Conservation (phyloP, 2,888 invertebrate genomes). For the Pyralis farinalis region DNA sequence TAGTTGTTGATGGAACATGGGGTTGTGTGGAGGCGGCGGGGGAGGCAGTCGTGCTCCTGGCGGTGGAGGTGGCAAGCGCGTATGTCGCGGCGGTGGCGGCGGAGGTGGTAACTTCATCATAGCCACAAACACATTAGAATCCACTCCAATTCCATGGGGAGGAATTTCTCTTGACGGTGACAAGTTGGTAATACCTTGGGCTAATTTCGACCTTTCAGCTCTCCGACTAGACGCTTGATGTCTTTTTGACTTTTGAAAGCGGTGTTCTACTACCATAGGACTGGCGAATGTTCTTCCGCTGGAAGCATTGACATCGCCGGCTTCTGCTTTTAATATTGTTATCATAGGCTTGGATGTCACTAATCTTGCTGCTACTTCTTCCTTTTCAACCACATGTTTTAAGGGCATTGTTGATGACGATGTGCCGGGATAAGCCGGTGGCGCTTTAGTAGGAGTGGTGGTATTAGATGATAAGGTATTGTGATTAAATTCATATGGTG, state of each 20-base stretch:
- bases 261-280: conserved; percentile 71
- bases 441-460: conserved; percentile 72
- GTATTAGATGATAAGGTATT: conserved; percentile 71
- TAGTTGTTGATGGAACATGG: conserved; percentile 93
- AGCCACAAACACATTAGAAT: conserved; percentile 78
- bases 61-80: conserved; percentile 86
- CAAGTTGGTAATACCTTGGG: conserved; percentile 69
- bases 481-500: conserved; percentile 84
- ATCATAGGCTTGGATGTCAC: conserved; percentile 89
- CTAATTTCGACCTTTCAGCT: conserved; percentile 82
- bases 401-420: conserved; percentile 30
- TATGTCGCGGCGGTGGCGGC: conserved; percentile 76
- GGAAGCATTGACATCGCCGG: conserved; percentile 84
- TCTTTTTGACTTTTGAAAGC: conserved; percentile 73
- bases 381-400: conserved; percentile 58
- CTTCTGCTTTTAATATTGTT: conserved; percentile 88
- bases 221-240: conserved; percentile 80
- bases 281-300: conserved; percentile 79
- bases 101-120: conserved; percentile 83
- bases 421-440: conserved; percentile 84
- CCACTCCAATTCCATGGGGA: conserved; percentile 46
- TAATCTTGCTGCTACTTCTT: conserved; percentile 88
- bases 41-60: conserved; percentile 84
- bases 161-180: conserved; percentile 69
- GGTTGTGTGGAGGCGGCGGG: conserved; percentile 89